phyloP scores from a whole-genome alignment of 2,113 vertebrate genomes.

The Myrmophylax atrothorax region DNA sequence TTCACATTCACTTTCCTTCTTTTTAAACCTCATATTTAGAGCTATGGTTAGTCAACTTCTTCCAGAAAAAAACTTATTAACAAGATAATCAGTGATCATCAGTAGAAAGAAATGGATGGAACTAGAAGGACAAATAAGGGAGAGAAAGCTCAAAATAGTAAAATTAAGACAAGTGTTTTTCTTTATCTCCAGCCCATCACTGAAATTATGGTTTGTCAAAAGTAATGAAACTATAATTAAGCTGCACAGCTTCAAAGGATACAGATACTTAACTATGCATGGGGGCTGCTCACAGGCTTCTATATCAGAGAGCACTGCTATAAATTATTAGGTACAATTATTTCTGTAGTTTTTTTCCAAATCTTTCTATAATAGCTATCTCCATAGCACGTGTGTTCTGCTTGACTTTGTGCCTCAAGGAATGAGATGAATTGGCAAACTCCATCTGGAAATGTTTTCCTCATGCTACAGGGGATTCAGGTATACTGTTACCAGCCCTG shows the following conservation, averaged over 20 bases:
- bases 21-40: not conserved
- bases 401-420: not conserved
- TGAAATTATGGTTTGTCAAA: conserved; percentile 53
- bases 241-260: conserved; percentile 15
- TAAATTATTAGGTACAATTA: conserved; percentile 19
- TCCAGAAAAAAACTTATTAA: not conserved
- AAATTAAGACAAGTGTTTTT: conserved; percentile 24
- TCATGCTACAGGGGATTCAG: not conserved
- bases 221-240: conserved; percentile 51
- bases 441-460: conserved; percentile 21
- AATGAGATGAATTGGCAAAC: conserved; percentile 36
- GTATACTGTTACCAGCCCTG: not conserved
- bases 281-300: not conserved
- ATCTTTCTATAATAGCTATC: not conserved
- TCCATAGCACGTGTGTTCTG: not conserved
- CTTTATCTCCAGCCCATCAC: not conserved
- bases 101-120: not conserved
- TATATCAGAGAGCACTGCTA: not conserved
- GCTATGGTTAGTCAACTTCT: not conserved
- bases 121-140: conserved; percentile 15
- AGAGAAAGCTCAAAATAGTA: conserved; percentile 29
- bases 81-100: not conserved
- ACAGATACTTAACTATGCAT: conserved; percentile 33
- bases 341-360: conserved; percentile 1
- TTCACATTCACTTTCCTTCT: not conserved